Evolutionary conservation across 2,113 vertebrate genomes (phyloP), one percentile per base, ranked within the genome.

Genomic region (Cervus canadensis): DNA sequence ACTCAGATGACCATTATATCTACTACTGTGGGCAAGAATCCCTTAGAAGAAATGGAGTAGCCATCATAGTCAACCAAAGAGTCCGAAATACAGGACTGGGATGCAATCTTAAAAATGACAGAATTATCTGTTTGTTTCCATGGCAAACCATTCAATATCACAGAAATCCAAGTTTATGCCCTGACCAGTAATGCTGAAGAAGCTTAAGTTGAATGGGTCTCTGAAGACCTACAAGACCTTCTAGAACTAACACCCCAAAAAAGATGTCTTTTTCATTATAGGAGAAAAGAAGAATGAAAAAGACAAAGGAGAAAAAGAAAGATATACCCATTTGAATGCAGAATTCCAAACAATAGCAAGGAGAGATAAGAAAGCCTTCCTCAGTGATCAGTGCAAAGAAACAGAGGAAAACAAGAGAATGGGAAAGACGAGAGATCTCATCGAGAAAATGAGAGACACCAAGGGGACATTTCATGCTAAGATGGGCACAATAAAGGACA

Each of bases 191-290:
- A 67, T 71, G 64, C 64, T 71, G 19, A 36, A 71, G 64, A 71
- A 71, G 9, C 16, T 71, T n/a, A 71, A 71, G n/a, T 11, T 36
- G 17, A 71, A 36, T 1, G 19, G 17, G 21, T 71, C n/a, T 71
- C 5, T 36, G 64, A 71, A 71, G n/a, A 36, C 64, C n/a, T 36
- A 71, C 4, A 71, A 71, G 4, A 36, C 64, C 64, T 71, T 71
- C 64, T 21, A 71, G n/a, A 71, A 36, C 17, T 71, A 71, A 21
- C 33, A 71, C n/a, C 4, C 9, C 33, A 0, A 0, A 36, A 67
- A 36, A 67, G 33, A 67, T 36, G 33, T 67, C 33, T 67, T 67
- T 67, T 67, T 67, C 33, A 36, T 67, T 67, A n/a, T 17, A 67
- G n/a, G 17, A 36, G 2, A 71, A 71, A 71, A 36, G 64, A 36